Evolutionary conservation across 2,888 invertebrate genomes (phyloP).

Genomic region (Meghimatium bilineatum): DNA sequence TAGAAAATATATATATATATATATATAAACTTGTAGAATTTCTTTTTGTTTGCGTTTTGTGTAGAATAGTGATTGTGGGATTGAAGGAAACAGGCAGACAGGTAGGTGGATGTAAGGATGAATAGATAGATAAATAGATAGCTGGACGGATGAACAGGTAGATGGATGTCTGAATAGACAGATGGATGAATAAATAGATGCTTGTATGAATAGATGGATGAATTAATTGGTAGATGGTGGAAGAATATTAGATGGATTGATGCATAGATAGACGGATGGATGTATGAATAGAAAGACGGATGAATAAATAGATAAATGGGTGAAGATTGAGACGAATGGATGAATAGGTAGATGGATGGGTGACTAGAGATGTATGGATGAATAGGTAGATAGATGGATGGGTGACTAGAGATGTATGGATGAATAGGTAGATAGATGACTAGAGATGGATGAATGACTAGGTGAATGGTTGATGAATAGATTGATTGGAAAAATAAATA

Average conservation of each 20-base stretch:
- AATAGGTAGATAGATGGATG: background rate
- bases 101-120: background rate
- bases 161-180: background rate
- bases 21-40: background rate
- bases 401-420: background rate
- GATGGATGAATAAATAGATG: background rate
- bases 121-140: background rate
- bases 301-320: background rate
- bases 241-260: too few relatives aligned
- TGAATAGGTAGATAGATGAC: background rate
- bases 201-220: background rate
- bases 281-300: background rate
- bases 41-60: background rate
- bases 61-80: background rate
- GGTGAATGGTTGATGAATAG: background rate
- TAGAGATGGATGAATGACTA: too few relatives aligned
- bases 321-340: too few relatives aligned
- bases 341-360: too few relatives aligned
- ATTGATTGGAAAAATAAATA: background rate
- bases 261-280: constrained; percentile 15
- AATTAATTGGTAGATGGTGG: background rate
- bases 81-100: background rate
- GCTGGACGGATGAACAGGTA: background rate
- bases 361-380: background rate
- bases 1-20: background rate